Conservation (phyloP, 2,888 invertebrate species). For the Girardia tigrina region DNA sequence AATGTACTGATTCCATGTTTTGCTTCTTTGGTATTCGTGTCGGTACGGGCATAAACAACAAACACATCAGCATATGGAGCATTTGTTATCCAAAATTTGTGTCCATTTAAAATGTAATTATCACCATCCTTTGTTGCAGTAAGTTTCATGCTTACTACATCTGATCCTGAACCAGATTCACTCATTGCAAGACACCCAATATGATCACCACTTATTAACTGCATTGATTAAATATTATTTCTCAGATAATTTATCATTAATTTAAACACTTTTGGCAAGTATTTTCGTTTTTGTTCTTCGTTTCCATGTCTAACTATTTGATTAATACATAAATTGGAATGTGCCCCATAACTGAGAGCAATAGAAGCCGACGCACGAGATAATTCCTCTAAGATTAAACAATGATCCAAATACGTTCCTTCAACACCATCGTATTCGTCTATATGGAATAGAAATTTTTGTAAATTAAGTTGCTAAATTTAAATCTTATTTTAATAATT, state of each 20-base stretch:
- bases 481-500: neutral
- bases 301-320: constrained; percentile 86
- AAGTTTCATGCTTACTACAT: constrained; percentile 89
- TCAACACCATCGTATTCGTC: constrained; percentile 79
- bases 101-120: constrained; percentile 80
- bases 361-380: constrained; percentile 68
- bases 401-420: constrained; percentile 76
- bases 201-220: constrained; percentile 77
- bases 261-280: constrained; percentile 63
- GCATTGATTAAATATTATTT: constrained; percentile 3
- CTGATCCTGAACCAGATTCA: constrained; percentile 78
- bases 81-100: constrained; percentile 98
- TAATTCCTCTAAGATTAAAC: constrained; percentile 81
- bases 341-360: constrained; percentile 81
- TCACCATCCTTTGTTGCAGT: constrained; percentile 75
- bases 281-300: constrained; percentile 74
- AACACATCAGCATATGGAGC: constrained; percentile 85
- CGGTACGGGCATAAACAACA: constrained; percentile 81
- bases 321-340: constrained; percentile 90
- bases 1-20: constrained; percentile 83
- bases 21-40: constrained; percentile 59
- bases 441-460: neutral
- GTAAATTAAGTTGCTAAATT: too few relatives aligned
- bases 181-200: constrained; percentile 94
- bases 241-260: neutral